Evolutionary conservation across 1,140 invertebrate species (phyloP).

Genomic region (Hyphantria cunea): DNA sequence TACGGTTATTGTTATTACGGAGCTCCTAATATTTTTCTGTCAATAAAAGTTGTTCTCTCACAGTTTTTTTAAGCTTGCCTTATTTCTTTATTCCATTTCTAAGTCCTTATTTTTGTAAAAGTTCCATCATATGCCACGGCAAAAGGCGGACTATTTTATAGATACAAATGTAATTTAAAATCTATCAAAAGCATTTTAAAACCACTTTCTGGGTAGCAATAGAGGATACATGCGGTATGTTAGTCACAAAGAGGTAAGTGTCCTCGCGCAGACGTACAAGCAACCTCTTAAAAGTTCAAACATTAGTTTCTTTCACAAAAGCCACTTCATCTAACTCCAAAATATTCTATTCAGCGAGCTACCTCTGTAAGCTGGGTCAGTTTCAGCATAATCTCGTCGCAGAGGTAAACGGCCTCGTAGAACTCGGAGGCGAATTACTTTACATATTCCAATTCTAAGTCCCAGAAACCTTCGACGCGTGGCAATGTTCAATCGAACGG

Average conservation of each 20-base stretch:
- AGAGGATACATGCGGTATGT: constrained; percentile 11
- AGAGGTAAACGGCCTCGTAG: constrained; percentile 41
- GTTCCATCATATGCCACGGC: too few species aligned
- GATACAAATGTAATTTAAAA: too few species aligned
- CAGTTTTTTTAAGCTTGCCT: too few species aligned
- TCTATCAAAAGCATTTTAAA: too few species aligned
- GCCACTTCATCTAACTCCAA: constrained; percentile 17
- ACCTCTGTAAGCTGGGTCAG: constrained; percentile 32
- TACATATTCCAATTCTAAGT: constrained; percentile 38
- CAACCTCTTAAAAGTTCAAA: constrained; percentile 11
- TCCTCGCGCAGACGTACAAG: background rate
- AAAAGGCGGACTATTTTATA: too few species aligned
- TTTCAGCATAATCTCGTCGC: constrained; percentile 31
- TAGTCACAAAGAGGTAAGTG: constrained; percentile 8
- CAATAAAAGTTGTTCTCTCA: too few species aligned
- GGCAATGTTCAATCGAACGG: constrained; percentile 17
- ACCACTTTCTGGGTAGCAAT: background rate
- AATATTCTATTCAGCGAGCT: constrained; percentile 38
- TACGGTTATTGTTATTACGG: too few species aligned
- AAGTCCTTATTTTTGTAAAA: too few species aligned
- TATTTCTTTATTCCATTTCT: too few species aligned
- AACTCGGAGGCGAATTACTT: constrained; percentile 36
- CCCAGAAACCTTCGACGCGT: constrained; percentile 12
- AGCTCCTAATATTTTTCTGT: too few species aligned
- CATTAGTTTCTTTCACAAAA: constrained; percentile 17